These are phyloP conservation scores for Deilephila elpenor DNA, from an alignment of 2,888 invertebrate genomes.

Conservation along the genomic window DNA sequence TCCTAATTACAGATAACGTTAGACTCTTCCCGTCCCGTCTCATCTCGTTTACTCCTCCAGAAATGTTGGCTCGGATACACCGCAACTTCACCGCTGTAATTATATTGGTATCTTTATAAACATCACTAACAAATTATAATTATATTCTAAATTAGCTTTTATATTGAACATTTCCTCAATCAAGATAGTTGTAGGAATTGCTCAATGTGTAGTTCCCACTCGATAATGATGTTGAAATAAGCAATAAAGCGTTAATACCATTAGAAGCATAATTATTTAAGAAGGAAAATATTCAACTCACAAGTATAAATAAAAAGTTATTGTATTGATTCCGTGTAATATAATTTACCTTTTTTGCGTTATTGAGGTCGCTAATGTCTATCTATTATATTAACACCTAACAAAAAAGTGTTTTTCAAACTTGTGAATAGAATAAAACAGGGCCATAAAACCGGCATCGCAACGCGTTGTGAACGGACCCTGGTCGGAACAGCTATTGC, in stretches of 20 bases:
- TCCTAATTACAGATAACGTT: constrained; percentile 80
- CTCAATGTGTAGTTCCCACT: constrained; percentile 10
- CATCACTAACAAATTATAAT: constrained; percentile 25
- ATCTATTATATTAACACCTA: not conserved
- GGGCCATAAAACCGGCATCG: constrained; percentile 52
- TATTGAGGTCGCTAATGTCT: not conserved
- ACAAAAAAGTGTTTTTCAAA: constrained; percentile 4
- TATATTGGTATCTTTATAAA: constrained; percentile 28
- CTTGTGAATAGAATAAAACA: not conserved
- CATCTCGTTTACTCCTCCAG: constrained; percentile 64
- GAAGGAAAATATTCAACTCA: not conserved
- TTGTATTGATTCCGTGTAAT: not conserved
- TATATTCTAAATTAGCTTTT: constrained; percentile 25
- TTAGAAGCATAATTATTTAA: not conserved
- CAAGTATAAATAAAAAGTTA: too few species aligned
- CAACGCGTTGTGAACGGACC: constrained; percentile 56
- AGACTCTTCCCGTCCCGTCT: constrained; percentile 56
- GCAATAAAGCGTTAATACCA: constrained; percentile 11
- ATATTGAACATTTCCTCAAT: constrained; percentile 25
- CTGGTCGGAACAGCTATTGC: constrained; percentile 60
- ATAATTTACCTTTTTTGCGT: not conserved
- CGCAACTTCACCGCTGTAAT: constrained; percentile 41
- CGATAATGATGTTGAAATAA: constrained; percentile 1
- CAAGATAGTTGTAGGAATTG: constrained; percentile 19
- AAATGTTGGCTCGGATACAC: constrained; percentile 40